Evolutionary conservation across 2,888 invertebrate genomes (phyloP).

Genomic region (Axea sp.): DNA sequence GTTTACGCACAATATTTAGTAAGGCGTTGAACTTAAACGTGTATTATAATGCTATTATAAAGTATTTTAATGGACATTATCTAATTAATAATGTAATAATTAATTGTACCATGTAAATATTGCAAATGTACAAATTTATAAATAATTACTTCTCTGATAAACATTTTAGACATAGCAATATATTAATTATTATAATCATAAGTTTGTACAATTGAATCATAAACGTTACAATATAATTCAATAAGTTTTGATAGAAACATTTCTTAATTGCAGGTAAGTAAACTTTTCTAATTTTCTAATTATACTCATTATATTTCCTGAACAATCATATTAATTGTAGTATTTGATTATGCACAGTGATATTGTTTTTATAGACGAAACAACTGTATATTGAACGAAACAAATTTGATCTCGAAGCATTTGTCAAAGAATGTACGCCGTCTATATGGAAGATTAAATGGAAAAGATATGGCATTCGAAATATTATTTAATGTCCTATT

Average conservation of each 20-base stretch:
- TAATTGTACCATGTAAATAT: no score
- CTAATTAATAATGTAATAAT: neutral
- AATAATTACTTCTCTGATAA: no score
- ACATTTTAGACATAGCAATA: no score
- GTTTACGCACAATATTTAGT: neutral
- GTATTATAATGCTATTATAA: neutral
- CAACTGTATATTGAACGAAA: constrained; percentile 35
- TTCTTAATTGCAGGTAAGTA: no score
- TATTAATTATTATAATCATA: no score
- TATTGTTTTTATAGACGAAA: constrained; percentile 24
- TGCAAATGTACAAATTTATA: neutral
- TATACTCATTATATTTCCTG: no score
- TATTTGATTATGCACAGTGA: constrained; percentile 12
- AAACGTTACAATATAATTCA: no score
- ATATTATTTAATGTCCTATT: constrained; percentile 74
- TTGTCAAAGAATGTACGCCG: constrained; percentile 26
- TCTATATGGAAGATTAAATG: constrained; percentile 63
- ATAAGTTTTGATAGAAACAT: no score
- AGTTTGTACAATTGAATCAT: no score
- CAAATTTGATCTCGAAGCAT: constrained; percentile 39
- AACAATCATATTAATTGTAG: constrained; percentile 16
- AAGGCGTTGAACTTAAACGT: neutral
- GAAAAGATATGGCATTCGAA: constrained; percentile 70
- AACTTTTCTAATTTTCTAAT: constrained; percentile 1
- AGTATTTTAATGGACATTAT: neutral